These are phyloP conservation scores for Trissolcus brochymenae DNA, from an alignment of 2,888 invertebrate genomes.

Conservation along the genomic window DNA sequence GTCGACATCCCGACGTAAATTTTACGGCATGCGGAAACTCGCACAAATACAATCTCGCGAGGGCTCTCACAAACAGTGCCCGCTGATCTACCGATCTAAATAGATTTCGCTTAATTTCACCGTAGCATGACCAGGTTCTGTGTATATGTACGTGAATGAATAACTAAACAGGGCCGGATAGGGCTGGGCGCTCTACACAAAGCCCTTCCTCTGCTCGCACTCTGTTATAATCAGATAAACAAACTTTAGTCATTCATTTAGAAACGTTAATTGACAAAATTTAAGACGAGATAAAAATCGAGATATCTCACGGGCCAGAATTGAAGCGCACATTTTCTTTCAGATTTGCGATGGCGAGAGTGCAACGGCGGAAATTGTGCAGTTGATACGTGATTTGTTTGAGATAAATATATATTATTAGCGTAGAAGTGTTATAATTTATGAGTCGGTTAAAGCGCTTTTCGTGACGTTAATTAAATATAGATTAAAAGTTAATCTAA, in stretches of 20 bases:
- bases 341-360: too few species aligned
- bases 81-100: slow-evolving; percentile 66
- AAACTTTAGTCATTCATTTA: slow-evolving; percentile 17
- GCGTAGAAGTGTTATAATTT: too few species aligned
- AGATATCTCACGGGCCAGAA: not conserved
- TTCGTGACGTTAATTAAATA: too few species aligned
- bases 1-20: slow-evolving; percentile 49
- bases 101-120: slow-evolving; percentile 70
- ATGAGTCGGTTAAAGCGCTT: too few species aligned
- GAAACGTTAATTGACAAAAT: slow-evolving; percentile 19
- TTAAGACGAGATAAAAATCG: slow-evolving; percentile 6
- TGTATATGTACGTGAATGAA: slow-evolving; percentile 20
- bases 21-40: slow-evolving; percentile 53
- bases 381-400: too few species aligned
- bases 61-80: slow-evolving; percentile 34
- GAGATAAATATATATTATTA: too few species aligned
- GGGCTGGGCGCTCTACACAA: slow-evolving; percentile 46
- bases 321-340: not conserved
- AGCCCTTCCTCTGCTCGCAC: slow-evolving; percentile 36
- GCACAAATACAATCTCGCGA: slow-evolving; percentile 43
- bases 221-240: slow-evolving; percentile 31
- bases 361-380: not conserved
- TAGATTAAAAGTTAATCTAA: too few species aligned
- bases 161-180: slow-evolving; percentile 48
- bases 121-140: slow-evolving; percentile 64